Base-by-base conservation (phyloP, 2,113 vertebrate genomes). In the Zeus faber region DNA sequence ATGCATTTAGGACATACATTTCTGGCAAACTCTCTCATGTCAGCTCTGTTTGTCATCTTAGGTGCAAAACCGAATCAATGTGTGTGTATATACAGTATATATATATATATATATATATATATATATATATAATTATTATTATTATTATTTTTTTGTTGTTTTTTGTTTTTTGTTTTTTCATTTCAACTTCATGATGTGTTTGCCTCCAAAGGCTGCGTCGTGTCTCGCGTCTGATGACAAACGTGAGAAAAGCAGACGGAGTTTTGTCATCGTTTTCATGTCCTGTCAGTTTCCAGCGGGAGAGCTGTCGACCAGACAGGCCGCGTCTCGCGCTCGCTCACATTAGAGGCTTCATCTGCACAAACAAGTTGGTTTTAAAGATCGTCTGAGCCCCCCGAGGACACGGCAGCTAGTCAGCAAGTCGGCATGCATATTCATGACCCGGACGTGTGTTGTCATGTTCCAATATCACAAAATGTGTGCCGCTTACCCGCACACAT, bases 341-440 rank as follows among this genome's bases (percentile, higher is more conserved):
- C 41, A 60, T 52, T 53, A 58, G 53, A 53, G 54, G 20, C 70
- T 29, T 55, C 18, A 46, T 56, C 27, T 62, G 63, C 51, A 31
- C 65, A 58, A 70, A 62, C 72, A 69, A 23, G 68, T 64, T 72
- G 62, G 47, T 66, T 68, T 54, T 60, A 44, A 54, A 65, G 50
- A 24, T 35, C 23, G 46, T 54, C 44, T 23, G 9, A 2, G 20
- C 50, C 46, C 58, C 54, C 44, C 0, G 55, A 44, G 56, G 54
- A 40, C 14, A 68, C 16, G 1, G 10, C 27, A 16, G 5, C 23
- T 4, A 23, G 58, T 44, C 48, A 31, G 58, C 33, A 48, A 57
- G 58, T 25, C 62, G 39, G 45, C 49, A 43, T 62, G 65, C 64
- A 80, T 77, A 75, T 73, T 70, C 58, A 85, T 72, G 40, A 46